These are phyloP conservation scores for Lucinisca nassula DNA, from an alignment of 2,888 invertebrate species.

Conservation along the genomic window DNA sequence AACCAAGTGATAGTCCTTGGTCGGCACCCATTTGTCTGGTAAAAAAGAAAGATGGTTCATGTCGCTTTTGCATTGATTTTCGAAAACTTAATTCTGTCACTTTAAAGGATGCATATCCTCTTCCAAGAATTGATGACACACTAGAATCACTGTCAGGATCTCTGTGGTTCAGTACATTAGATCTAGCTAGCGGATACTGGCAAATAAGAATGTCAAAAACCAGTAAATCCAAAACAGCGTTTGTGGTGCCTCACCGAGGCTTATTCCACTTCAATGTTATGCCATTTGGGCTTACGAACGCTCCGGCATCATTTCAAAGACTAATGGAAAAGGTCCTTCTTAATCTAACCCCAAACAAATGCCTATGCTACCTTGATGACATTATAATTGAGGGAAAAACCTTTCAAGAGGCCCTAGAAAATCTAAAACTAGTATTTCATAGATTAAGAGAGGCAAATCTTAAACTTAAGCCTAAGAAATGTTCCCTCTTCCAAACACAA, in stretches of 20 bases:
- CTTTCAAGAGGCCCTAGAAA: neutral
- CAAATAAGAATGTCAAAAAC: neutral
- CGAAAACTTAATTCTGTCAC: neutral
- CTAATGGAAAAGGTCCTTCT: constrained; percentile 11
- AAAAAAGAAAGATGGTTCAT: neutral
- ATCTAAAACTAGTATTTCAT: neutral
- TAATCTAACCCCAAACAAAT: constrained; percentile 13
- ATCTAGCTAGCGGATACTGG: constrained; percentile 13
- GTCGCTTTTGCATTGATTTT: neutral
- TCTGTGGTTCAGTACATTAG: neutral
- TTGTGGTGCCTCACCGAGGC: neutral
- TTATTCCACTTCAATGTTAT: neutral
- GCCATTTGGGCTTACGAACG: neutral
- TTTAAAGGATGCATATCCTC: neutral
- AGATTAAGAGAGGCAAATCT: constrained; percentile 13
- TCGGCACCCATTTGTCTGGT: neutral
- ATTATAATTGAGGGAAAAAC: constrained; percentile 17
- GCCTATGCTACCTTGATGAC: constrained; percentile 26
- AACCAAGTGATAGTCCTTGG: neutral
- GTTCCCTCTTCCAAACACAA: constrained; percentile 28
- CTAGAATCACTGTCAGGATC: neutral
- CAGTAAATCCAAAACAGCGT: neutral
- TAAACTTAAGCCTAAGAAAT: constrained; percentile 16
- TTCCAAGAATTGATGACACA: neutral
- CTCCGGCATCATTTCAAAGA: constrained; percentile 10